Base-by-base conservation (phyloP, 1,140 invertebrate genomes). In the Diabrotica virgifera region DNA sequence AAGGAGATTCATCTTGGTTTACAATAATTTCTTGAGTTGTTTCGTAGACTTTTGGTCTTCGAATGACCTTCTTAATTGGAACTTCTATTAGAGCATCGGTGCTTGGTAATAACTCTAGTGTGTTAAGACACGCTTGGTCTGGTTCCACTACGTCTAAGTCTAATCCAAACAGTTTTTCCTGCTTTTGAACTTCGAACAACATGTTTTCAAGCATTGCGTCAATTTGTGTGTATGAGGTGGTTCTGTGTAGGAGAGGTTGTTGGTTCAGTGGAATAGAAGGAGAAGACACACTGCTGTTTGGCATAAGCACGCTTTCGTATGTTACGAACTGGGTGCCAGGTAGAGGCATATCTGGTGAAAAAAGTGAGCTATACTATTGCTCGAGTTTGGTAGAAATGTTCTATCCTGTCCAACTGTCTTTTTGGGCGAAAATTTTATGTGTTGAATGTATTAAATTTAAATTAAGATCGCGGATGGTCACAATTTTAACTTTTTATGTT, bases 81-180 rank as follows among this genome's bases (percentile, higher is more conserved):
- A 79, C 72, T 70, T 79, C 77, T n/a, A 79, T 77, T 11, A 79
- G 38, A 56, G 77, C 77, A 62, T 79, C 76, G 0, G 72, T 69
- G 11, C 70, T 71, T 5, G 77, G 77, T 0, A 71, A 55, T 11
- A 79, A 66, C 64, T 76, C 75, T n/a, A 79, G 64, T n/a, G 71
- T 76, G 56, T 79, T 79, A 11, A 78, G 54, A 57, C 72, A 78
- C 24, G 59, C 60, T 12, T 64, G 67, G 14, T 70, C 65, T 10
- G 70, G 65, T 61, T 75, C 72, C 46, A 74, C 53, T 9, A 72
- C 40, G 53, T 76, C 72, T 51, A 76, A 53, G 65, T 76, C 75
- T 12, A 76, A 65, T 51, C 63, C 63, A 38, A 74, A 75, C 11
- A 72, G 51, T 64, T 75, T 70, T 55, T 78, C 75, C 57, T 76